Percentiles rank a stretch among this genome's conserved stretches.
These are phyloP conservation scores for Poeciliopsis turrubarensis DNA, from an alignment of 2,113 vertebrate species.

Conservation along the genomic window DNA sequence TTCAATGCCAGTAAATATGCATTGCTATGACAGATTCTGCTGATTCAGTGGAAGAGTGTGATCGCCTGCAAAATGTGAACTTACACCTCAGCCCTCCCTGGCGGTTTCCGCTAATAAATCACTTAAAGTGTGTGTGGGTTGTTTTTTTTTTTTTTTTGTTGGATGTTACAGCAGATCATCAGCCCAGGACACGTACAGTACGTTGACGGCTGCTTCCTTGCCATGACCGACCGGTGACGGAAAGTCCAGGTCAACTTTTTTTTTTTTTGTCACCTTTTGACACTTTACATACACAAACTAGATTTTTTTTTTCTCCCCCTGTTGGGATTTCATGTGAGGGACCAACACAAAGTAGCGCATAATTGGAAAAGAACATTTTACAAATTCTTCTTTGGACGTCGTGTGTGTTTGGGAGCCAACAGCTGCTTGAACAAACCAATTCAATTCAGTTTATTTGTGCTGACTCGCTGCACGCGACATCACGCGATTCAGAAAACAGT, in stretches of 20 bases:
- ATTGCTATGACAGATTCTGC: background rate
- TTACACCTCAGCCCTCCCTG: slow-evolving; percentile 10
- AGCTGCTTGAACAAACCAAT: too few relatives aligned
- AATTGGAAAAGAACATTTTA: background rate
- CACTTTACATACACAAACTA: background rate
- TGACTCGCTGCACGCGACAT: too few relatives aligned
- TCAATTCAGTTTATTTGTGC: too few relatives aligned
- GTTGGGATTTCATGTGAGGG: background rate
- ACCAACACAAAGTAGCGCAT: background rate
- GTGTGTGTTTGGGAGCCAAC: too few relatives aligned
- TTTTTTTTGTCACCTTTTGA: background rate
- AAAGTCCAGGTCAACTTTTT: slow-evolving; percentile 55
- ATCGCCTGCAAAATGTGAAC: slow-evolving; percentile 6
- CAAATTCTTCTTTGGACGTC: background rate
- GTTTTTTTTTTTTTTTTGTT: background rate
- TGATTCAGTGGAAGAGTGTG: background rate
- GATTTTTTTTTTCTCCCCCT: background rate
- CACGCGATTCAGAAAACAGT: too few relatives aligned
- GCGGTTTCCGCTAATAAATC: slow-evolving; percentile 32
- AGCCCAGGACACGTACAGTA: slow-evolving; percentile 1
- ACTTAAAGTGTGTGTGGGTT: background rate
- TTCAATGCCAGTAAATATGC: background rate
- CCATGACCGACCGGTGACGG: slow-evolving; percentile 36
- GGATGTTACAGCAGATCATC: slow-evolving; percentile 14
- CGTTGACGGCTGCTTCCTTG: slow-evolving; percentile 49